Base-by-base conservation (phyloP, 2,888 invertebrate genomes). In the Lasioglossum figueresi region DNA sequence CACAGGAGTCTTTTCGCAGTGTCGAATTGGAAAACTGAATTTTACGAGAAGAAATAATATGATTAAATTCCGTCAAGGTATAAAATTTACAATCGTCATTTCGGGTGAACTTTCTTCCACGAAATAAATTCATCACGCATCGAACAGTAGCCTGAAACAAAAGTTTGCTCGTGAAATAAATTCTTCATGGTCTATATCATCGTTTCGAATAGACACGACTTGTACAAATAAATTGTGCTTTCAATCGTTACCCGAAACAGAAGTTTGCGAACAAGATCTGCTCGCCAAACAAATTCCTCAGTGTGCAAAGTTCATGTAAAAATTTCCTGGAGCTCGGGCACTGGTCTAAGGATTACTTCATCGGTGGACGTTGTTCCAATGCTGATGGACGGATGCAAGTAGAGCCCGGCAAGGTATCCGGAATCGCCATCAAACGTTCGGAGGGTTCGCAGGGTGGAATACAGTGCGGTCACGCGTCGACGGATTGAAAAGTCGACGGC, bases 401-500 rank as follows among this genome's bases (percentile, higher is more conserved):
- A 31, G 59, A 31, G 59, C 5, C 59, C 27, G 6, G 27, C 31
- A 6, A 5, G 4, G 27, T 63, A 31, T 8, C 34, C 66, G 31
- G 31, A 19, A 19, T 8, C 34, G 66, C 16, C 66, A 34, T 66
- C 66, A 66, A 66, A 23, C 19, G 66, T 10, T 66, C 66, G 4
- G 19, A 10, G 34, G 34, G 4, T 23, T 34, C 66, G 19, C 34
- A 66, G 66, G 19, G 66, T 27, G 19, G 66, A 63, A 31, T 66
- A 66, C 66, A 19, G 27, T 45, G 16, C 14, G 23, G 68, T 37
- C 34, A 14, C 70, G 40, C 8, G 52, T 74, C 37, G 40, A n/a
- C 43, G 72, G 27, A 77, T 48, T 66, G 63, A 78, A 78, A 84
- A 75, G 82, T 63, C 78, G 71, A 27, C 14, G 48, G 45, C 68